A percentile compares a stretch with the other conserved stretches of the same genome.
These are phyloP conservation scores for Tachyglossus aculeatus DNA, from an alignment of 2,797 vertebrate species.

Conservation along the genomic window DNA sequence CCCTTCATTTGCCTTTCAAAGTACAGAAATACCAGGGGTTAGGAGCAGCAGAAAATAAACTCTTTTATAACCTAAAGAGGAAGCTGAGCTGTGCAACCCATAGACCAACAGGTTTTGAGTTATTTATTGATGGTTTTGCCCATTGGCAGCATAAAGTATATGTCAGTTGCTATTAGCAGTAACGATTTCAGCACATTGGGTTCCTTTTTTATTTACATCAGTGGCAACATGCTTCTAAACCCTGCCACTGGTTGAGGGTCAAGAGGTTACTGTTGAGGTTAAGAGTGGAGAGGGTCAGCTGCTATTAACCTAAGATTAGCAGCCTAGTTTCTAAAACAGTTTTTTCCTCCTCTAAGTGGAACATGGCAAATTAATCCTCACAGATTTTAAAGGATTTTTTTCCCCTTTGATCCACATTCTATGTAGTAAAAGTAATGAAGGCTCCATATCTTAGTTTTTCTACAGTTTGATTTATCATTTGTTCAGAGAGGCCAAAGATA, in stretches of 20 bases:
- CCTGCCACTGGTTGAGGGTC: conserved; percentile 71
- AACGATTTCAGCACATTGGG: conserved; percentile 89
- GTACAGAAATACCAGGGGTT: too few species aligned
- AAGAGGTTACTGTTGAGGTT: conserved; percentile 74
- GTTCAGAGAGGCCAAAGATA: too few species aligned
- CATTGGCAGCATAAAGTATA: conserved; percentile 68
- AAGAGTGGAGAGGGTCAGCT: conserved; percentile 71
- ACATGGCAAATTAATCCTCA: conserved; percentile 36
- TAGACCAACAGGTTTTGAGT: conserved; percentile 58
- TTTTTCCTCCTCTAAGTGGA: conserved; percentile 38
- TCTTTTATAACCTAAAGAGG: too few species aligned
- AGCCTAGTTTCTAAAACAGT: conserved; percentile 37
- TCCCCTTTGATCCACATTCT: too few species aligned
- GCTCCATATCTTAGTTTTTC: too few species aligned
- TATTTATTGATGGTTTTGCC: conserved; percentile 77
- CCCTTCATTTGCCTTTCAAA: too few species aligned
- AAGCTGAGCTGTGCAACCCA: conserved; percentile 27
- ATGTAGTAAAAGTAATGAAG: too few species aligned
- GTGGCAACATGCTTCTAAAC: conserved; percentile 76
- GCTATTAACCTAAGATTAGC: conserved; percentile 76
- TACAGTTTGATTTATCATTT: too few species aligned
- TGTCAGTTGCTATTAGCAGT: conserved; percentile 87
- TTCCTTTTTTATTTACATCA: conserved; percentile 79
- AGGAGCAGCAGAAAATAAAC: too few species aligned
- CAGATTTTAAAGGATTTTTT: conserved; percentile 17